Base-by-base conservation (phyloP, 2,888 invertebrate species). In the Volucella inflata region DNA sequence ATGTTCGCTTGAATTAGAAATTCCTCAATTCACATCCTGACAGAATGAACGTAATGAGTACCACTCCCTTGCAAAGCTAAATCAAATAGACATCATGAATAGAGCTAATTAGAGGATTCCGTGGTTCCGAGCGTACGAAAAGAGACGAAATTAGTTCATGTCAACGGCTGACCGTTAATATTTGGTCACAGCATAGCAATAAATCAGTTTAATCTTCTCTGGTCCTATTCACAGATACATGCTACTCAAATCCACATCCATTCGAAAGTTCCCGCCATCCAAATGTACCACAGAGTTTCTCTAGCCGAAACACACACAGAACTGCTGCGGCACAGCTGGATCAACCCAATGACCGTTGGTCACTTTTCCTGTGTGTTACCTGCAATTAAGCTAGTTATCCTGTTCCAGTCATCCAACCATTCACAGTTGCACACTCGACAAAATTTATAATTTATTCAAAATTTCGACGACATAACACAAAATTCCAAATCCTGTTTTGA, bases 301-400 rank as follows among this genome's bases (percentile, higher is more conserved):
- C 65, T 51, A 17, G 60, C 55, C 59, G 51, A 42, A 74, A 65
- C 51, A 74, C 67, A 21, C 38, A 6, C 60, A 42, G 71, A 40
- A 59, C 59, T 48, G 50, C 57, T 38, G 76, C 36, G 12, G 60
- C 83, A 81, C 85, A 85, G 76, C 85, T 85, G 85, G 71, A 77
- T 68, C 81, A 62, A 77, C 76, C 4, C 30, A 81, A 68, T 72
- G 85, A 74, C 85, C 76, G 85, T 77, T 85, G 85, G 77, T 85
- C 85, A 85, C 40, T 77, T 80, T 30, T 40, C 50, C 50, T 55
- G 11, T 67, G 12, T 55, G 67, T 81, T 85, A 76, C 85, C 85
- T 85, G 75, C 71, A 85, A 85, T 85, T 81, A 85, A 81, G 76
- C 72, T 77, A 81, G 76, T 77, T 68, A 77, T 60, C 16, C 71